Evolutionary conservation across 2,113 vertebrate genomes (phyloP).

Genomic region (Uropsilus gracilis): DNA sequence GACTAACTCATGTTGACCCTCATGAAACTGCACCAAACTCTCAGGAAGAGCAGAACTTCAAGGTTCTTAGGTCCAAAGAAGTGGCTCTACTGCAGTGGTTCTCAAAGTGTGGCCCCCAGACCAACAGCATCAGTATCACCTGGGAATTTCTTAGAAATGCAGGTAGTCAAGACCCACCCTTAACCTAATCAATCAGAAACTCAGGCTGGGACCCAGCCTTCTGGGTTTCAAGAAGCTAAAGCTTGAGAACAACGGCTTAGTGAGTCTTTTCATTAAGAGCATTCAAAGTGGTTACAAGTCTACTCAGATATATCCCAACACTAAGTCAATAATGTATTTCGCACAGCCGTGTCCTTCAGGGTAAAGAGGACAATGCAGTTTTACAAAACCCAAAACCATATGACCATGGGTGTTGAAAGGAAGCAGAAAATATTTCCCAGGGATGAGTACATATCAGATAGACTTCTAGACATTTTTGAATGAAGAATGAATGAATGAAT

Average conservation of each 20-base stretch:
- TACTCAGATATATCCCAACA: neutral
- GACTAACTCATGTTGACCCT: neutral
- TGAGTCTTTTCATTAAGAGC: rapidly evolving
- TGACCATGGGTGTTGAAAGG: neutral
- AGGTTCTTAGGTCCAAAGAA: neutral
- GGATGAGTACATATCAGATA: neutral
- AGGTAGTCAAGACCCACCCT: neutral
- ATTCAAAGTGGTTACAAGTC: neutral
- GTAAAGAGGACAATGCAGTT: neutral
- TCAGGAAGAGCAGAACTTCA: neutral
- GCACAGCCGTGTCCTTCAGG: neutral
- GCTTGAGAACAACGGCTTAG: neutral
- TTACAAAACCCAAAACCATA: neutral
- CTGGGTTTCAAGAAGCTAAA: neutral
- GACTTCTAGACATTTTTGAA: neutral
- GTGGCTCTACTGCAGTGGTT: neutral
- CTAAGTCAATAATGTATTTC: neutral
- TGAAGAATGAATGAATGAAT: neutral
- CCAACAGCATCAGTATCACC: neutral
- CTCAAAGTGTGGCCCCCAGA: neutral
- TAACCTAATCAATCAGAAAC: neutral
- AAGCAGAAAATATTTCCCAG: neutral
- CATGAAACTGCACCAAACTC: neutral
- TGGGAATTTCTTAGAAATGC: neutral
- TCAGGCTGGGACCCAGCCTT: neutral